These are phyloP conservation scores for Branchellion lobata DNA, from an alignment of 2,888 invertebrate species.

Conservation along the genomic window DNA sequence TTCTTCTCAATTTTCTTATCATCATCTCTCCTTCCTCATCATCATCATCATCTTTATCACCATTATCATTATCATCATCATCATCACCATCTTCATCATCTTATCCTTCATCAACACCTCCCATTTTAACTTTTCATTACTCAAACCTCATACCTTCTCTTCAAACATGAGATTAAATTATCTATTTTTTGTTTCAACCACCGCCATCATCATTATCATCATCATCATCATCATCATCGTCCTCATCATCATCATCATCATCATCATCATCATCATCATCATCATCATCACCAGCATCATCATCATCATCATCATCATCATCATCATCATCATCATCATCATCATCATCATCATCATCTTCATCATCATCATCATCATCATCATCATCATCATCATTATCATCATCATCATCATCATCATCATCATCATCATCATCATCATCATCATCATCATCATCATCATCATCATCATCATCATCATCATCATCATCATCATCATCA, in stretches of 20 bases:
- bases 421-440: constrained; percentile 63
- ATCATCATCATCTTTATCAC: no score
- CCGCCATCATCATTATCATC: not conserved
- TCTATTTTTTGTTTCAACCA: no score
- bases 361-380: constrained; percentile 16
- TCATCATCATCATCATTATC: constrained; percentile 62
- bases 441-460: constrained; percentile 63
- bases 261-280: not conserved
- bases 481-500: constrained; percentile 26
- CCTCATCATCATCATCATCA: not conserved
- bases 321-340: constrained; percentile 7
- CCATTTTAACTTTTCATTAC: no score
- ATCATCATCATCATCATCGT: not conserved
- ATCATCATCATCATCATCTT: constrained; percentile 4
- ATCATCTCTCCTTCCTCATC: no score
- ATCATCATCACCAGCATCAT: not conserved
- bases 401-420: constrained; percentile 18
- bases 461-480: constrained; percentile 52
- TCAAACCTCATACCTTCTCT: no score
- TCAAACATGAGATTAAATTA: no score
- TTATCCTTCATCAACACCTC: no score
- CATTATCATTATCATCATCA: no score
- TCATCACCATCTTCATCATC: no score
- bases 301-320: not conserved
- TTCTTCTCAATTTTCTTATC: no score